phyloP scores from a whole-genome alignment of 64 coral and sea anemone species.

The Stylophora pistillata region DNA sequence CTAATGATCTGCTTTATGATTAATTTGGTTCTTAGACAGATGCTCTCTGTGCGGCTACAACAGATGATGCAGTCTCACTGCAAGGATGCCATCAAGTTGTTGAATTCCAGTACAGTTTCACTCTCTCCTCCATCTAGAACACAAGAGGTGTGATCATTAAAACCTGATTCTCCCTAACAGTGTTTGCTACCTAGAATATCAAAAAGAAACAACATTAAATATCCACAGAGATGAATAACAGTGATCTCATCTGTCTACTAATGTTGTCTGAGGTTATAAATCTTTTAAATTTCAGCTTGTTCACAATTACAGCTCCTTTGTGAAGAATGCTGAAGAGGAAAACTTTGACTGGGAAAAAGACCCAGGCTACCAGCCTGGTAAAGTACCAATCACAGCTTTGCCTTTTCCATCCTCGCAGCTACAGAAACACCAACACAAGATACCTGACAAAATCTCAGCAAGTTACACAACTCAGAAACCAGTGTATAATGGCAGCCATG shows the following conservation, averaged over 20 bases:
- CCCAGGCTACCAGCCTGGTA: constrained; percentile 6
- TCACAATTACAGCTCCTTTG: not conserved
- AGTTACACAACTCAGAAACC: not conserved
- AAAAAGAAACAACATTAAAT: not conserved
- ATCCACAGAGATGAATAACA: not conserved
- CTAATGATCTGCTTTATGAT: not conserved
- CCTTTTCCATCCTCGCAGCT: not conserved
- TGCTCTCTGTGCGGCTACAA: constrained; percentile 61
- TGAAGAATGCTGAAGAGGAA: not conserved
- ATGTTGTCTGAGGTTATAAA: not conserved
- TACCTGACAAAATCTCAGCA: constrained; percentile 12
- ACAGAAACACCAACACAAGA: constrained; percentile 11
- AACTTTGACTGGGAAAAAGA: not conserved
- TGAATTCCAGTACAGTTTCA: constrained; percentile 4
- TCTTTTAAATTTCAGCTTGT: constrained; percentile 1
- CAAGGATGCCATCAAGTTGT: constrained; percentile 68
- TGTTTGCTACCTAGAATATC: not conserved
- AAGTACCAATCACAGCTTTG: constrained; percentile 19
- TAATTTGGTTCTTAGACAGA: constrained; percentile 33
- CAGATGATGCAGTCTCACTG: constrained; percentile 91
- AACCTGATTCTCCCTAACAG: not conserved
- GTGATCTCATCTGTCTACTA: not conserved
- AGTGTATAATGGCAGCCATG: not conserved
- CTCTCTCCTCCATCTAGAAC: not conserved
- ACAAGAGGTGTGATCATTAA: constrained; percentile 5